phyloP scores from a whole-genome alignment of 1,140 invertebrate species.

The Anthonomus grandis region DNA sequence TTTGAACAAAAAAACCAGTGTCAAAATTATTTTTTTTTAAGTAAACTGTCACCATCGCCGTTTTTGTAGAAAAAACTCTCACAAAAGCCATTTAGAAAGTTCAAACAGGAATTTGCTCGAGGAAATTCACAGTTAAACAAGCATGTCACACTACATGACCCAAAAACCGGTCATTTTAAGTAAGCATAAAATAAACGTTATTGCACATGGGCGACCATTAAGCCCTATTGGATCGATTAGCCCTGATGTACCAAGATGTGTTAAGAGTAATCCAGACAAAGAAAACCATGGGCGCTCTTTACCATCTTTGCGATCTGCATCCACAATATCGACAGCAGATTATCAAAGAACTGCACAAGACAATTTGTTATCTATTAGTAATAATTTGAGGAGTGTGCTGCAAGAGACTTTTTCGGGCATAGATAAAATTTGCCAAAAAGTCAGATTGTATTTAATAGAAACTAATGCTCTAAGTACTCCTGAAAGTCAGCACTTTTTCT shows the following conservation, averaged over 20 bases:
- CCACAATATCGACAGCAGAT: background rate
- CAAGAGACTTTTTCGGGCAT: slow-evolving; percentile 29
- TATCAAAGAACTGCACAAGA: slow-evolving; percentile 19
- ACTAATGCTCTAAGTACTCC: too few species aligned
- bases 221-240: background rate
- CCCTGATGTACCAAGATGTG: background rate
- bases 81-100: background rate
- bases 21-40: slow-evolving; percentile 4
- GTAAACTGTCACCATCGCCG: background rate
- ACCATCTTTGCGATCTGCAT: too few species aligned
- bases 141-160: background rate
- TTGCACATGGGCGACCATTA: background rate
- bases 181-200: background rate
- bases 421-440: slow-evolving; percentile 31
- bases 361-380: slow-evolving; percentile 28
- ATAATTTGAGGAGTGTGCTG: slow-evolving; percentile 34
- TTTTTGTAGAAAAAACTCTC: background rate
- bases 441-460: slow-evolving; percentile 22
- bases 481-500: too few species aligned
- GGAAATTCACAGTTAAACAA: background rate
- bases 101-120: background rate
- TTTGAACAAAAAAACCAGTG: too few species aligned
- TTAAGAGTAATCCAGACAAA: too few species aligned
- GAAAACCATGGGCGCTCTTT: slow-evolving; percentile 8
- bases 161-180: background rate